Evolutionary conservation across 2,888 invertebrate genomes (phyloP), one percentile per base, ranked within the genome.

Genomic region (Drosophila monieri): DNA sequence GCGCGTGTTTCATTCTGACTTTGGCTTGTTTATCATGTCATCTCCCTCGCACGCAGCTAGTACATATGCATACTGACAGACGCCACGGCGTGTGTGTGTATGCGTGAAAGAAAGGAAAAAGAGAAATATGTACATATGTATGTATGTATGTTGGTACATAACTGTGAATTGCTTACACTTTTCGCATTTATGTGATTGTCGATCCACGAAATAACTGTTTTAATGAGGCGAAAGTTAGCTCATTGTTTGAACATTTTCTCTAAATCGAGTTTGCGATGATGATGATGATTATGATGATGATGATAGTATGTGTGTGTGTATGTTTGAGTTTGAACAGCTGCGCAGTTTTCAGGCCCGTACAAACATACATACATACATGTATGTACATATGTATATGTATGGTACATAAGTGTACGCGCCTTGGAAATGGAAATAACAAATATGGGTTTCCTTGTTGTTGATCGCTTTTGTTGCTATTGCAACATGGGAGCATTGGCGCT

Each of bases 1-100:
- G 35, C 37, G 37, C 57, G 53, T 57, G 44, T 48, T 68, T 53
- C 61, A 60, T 68, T 68, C 47, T 71, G 48, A 43, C 18, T 59
- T 60, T 32, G 47, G 27, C 37, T 48, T 71, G 68, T 53, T 48
- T 53, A 43, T 73, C 47, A 61, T 77, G 85, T 78, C 60, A 70
- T 80, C 85, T 80, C 78, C 67, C 85, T 80, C 64, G 53, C 61
- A 64, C 81, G n/a, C 56, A 66, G 75, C 43, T 30, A 48, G 44
- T 41, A 57, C 18, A 57, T 25, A 25, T n/a, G n/a, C n/a, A n/a
- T n/a, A n/a, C n/a, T n/a, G n/a, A n/a, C 6, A 48, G 21, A 9
- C 18, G 27, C 27, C 2, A 2, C 8, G 9, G 27, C 39, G n/a
- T 39, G n/a, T n/a, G 12, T 27, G 27, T 52, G 30, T 10, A 44